Base-by-base conservation (phyloP, 2,888 invertebrate species). In the Stenurella melanura region DNA sequence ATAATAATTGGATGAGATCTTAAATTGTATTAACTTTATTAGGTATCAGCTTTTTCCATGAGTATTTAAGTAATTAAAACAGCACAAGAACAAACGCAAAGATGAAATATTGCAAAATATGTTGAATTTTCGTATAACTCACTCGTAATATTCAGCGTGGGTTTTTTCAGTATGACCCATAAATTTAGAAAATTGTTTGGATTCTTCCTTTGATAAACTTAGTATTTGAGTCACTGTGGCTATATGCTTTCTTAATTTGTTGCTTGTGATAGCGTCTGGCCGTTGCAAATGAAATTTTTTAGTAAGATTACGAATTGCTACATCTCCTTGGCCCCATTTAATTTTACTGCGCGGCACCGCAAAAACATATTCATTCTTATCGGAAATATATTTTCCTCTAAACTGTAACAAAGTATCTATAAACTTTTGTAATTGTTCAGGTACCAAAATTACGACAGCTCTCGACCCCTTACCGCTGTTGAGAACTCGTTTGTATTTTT, bases 281-380 rank as follows among this genome's bases (percentile, higher is more conserved):
- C 30, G 63, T 64, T 64, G 63, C 17, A 34, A 64, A 64, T 73
- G 30, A n/a, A 80, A 60, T 67, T 76, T 71, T 18, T 75, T 73
- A 21, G 67, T 42, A 12, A 77, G 63, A 50, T 64, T 73, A 70
- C 67, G 68, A 17, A 79, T 73, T 2, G 73, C 74, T 10, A 77
- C 66, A 56, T 79, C 77, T 18, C 77, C 75, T 69, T 75, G 77
- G n/a, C 73, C 79, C 79, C 75, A 75, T 63, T 70, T 61, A 9
- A 74, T 69, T 30, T 17, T n/a, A n/a, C n/a, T n/a, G n/a, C n/a
- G n/a, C n/a, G n/a, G n/a, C n/a, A n/a, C n/a, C n/a, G n/a, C n/a
- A n/a, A n/a, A n/a, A n/a, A n/a, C 57, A 17, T 79, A 77, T 9
- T 75, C 61, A 57, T 79, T 79, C 10, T 77, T 71, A n/a, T 50